Base-by-base conservation (phyloP, 1,140 invertebrate species). In the Sinella curviseta region DNA sequence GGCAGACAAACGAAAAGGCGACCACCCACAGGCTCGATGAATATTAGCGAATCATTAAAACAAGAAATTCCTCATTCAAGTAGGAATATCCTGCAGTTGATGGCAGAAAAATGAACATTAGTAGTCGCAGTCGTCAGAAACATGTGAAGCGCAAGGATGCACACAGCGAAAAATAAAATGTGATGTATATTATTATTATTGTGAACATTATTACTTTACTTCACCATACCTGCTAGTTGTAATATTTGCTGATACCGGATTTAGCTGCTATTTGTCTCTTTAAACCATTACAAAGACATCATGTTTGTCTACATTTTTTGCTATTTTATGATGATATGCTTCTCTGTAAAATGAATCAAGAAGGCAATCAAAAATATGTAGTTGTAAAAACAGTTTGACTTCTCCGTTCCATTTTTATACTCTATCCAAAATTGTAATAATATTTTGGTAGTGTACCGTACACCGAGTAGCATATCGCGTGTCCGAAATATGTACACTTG, bases 21-120 rank as follows among this genome's bases (percentile, higher is more conserved):
- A 70, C 65, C 65, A 70, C 65, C 65, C 65, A 70, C 31, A 16
- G 31, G 24, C 31, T 70, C 31, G 65, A 31, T 70, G 65, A 30
- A 70, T 70, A 70, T 70, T 70, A 33, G 65, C 65, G 31, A 33
- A 70, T 70, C 65, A 70, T 70, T 70, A 70, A 70, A 31, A 70
- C 65, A 70, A 70, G 65, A 70, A 31, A 31, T 65, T 65, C 24
- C 39, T 48, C 39, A 48, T 48, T 48, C 20, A 48, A 48, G 20
- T 12, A 48, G 8, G 39, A 48, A 48, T 48, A 48, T 48, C 20
- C 39, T n/a, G n/a, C n/a, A n/a, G n/a, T n/a, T n/a, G n/a, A n/a
- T n/a, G 39, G 8, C 20, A 12, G 39, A 48, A 48, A 12, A 12
- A 48, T 48, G 39, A 48, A 48, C 39, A 48, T 48, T 48, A 48